Conservation (phyloP, 2,797 vertebrate species). For the Phrynocephalus guinanensis region DNA sequence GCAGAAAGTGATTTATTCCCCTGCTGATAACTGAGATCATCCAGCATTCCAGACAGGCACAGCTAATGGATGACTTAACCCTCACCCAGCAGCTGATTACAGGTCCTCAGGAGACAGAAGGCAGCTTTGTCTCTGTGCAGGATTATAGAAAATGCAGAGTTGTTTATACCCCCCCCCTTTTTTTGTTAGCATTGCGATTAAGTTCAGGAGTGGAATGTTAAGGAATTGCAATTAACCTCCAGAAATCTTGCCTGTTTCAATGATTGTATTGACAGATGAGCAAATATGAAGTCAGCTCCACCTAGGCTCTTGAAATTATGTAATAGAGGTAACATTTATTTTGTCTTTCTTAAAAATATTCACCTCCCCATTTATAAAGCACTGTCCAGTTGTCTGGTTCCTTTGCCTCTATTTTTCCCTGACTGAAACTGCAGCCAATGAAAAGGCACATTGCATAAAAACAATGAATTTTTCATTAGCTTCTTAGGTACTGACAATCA, state of each 20-base stretch:
- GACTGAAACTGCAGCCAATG: constrained; percentile 15
- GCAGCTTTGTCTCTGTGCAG: constrained; percentile 58
- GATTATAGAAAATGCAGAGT: constrained; percentile 59
- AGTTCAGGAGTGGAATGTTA: constrained; percentile 55
- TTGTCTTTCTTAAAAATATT: not conserved
- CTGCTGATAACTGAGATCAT: constrained; percentile 78
- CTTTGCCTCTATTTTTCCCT: not conserved
- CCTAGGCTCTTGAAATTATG: constrained; percentile 32
- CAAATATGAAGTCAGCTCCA: not conserved
- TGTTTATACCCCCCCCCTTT: constrained; percentile 55
- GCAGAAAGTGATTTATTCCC: constrained; percentile 74
- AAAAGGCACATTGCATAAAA: constrained; percentile 25
- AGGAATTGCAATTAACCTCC: constrained; percentile 53
- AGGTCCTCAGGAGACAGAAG: constrained; percentile 67
- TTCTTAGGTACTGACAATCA: constrained; percentile 3
- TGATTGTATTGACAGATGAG: constrained; percentile 23
- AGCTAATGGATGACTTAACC: constrained; percentile 81
- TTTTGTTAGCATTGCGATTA: constrained; percentile 59
- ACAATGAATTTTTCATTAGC: constrained; percentile 8
- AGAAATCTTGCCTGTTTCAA: constrained; percentile 40
- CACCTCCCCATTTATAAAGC: not conserved
- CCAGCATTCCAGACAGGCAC: constrained; percentile 70
- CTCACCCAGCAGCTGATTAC: constrained; percentile 64
- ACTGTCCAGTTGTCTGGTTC: not conserved
- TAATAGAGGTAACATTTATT: not conserved